Base-by-base conservation (phyloP, 2,888 invertebrate species). In the Monopis laevigella region DNA sequence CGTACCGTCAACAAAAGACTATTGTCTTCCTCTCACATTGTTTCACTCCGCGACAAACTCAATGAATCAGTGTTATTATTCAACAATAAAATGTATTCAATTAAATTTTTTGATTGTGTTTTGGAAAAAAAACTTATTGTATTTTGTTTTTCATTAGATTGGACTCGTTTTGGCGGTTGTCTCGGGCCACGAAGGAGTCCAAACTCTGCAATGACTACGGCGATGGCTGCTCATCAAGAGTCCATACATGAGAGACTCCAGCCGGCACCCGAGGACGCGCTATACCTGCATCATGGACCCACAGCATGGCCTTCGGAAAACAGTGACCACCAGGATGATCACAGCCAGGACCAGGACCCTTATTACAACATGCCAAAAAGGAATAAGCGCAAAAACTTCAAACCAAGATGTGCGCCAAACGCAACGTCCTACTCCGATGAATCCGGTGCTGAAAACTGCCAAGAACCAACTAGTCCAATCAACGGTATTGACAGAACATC, bases 321-420 rank as follows among this genome's bases (percentile, higher is more conserved):
- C 42, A 53, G 43, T 54, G 12, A 53, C 55, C 55, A 77, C 54
- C 71, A 72, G 48, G 73, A 73, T 29, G 77, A 73, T 43, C 69
- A 66, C 50, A 66, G 63, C 58, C 54, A 69, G 2, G 69, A 73
- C 49, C 61, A 73, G 58, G 69, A 78, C 3, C 73, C 74, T 1
- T 75, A 75, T 58, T 73, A 74, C 56, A 82, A 81, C 51, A 73
- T 80, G 61, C 85, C 85, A 46, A 86, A 87, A 64, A 82, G 88
- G 54, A 90, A 90, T 75, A 89, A 90, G 54, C 74, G 90, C 51
- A 90, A 90, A 66, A 90, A 90, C 64, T 89, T 90, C 68, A 87
- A 88, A 54, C 92, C 92, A 0, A 77, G 90, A 53, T 91, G 89
- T 65, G 81, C 82, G 44, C 88, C 89, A 2, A 84, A 84, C 46